Conservation (phyloP, 2,113 vertebrate genomes). For the Indri indri region DNA sequence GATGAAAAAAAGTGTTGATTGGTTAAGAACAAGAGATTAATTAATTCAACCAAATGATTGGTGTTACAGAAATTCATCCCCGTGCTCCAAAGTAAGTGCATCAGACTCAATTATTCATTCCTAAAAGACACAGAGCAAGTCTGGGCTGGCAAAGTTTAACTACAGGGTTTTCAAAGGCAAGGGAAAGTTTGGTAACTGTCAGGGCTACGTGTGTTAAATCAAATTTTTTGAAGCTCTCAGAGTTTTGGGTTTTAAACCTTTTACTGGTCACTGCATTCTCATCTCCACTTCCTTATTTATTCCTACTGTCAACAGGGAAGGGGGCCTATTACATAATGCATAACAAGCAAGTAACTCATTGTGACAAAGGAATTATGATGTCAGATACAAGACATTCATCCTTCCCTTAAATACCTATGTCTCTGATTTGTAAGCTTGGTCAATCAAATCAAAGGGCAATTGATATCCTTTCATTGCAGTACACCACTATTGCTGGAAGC, state of each 20-base stretch:
- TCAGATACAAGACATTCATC: background rate
- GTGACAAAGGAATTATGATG: conserved; percentile 33
- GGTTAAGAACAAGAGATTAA: conserved; percentile 1
- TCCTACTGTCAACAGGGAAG: background rate
- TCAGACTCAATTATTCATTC: conserved; percentile 19
- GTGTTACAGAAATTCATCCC: conserved; percentile 11
- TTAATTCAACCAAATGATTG: conserved; percentile 31
- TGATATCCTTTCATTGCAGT: background rate
- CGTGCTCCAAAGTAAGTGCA: background rate
- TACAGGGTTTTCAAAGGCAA: background rate
- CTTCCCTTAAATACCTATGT: conserved; percentile 10
- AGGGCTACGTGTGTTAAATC: background rate
- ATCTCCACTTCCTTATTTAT: conserved; percentile 25
- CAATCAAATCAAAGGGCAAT: background rate
- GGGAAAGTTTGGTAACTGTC: background rate
- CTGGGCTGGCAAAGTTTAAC: conserved; percentile 5
- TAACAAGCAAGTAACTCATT: conserved; percentile 29
- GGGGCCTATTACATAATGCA: background rate
- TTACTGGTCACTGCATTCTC: conserved; percentile 25
- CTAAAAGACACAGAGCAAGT: background rate
- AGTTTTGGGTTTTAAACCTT: conserved; percentile 11
- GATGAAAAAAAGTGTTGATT: background rate
- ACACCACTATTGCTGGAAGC: background rate
- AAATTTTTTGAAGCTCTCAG: background rate
- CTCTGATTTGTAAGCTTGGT: background rate